phyloP scores from a whole-genome alignment of 2,888 invertebrate species.

The Coelopa pilipes region DNA sequence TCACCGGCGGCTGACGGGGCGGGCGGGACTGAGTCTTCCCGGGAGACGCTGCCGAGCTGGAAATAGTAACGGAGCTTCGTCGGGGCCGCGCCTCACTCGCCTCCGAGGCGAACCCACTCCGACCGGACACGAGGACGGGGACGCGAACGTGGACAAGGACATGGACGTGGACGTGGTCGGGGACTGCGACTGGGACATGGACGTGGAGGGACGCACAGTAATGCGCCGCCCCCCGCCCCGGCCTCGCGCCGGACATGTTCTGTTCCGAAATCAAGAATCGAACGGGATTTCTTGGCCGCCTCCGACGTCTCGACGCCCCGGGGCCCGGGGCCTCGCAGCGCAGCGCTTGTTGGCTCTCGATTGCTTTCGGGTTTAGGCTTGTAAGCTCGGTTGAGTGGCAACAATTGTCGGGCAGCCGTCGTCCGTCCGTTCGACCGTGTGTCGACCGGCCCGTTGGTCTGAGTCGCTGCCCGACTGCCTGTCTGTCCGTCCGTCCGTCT shows the following conservation, averaged over 20 bases:
- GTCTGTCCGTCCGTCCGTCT: no score
- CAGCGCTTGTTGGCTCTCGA: constrained; percentile 10
- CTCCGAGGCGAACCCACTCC: background rate
- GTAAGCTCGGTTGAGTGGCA: constrained; percentile 13
- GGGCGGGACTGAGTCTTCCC: background rate
- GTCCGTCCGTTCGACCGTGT: no score
- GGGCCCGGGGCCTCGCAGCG: background rate
- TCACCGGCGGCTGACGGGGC: background rate
- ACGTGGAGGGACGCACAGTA: background rate
- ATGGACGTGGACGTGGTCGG: no score
- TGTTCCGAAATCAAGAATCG: background rate
- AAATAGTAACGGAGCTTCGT: constrained; percentile 7
- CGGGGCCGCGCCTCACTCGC: constrained; percentile 4
- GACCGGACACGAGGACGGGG: background rate
- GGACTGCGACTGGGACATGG: no score
- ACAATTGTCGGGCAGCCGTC: constrained; percentile 1
- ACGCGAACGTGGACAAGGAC: no score
- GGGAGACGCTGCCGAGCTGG: background rate
- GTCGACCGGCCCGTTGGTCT: background rate
- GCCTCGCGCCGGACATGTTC: background rate
- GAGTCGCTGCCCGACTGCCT: no score
- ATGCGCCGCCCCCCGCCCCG: no score
- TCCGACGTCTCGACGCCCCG: background rate
- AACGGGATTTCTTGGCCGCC: background rate
- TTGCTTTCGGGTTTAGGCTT: constrained; percentile 21